phyloP scores from a whole-genome alignment of 1,140 invertebrate species.

The Zaprionus kolodkinae region DNA sequence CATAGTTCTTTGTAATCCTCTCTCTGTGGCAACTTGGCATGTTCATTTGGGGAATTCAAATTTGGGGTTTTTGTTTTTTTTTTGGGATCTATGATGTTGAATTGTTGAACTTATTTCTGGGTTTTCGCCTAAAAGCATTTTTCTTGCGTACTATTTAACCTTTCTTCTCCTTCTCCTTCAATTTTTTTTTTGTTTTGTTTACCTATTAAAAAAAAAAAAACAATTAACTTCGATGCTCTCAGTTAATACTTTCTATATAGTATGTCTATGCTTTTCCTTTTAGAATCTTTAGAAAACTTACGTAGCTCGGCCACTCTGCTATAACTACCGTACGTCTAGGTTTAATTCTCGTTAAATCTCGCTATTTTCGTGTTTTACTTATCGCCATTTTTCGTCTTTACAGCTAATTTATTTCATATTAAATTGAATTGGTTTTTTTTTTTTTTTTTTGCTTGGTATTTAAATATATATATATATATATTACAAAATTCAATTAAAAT shows the following conservation, averaged over 20 bases:
- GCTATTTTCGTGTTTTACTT: slow-evolving; percentile 27
- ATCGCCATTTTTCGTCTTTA: slow-evolving; percentile 14
- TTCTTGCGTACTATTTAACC: slow-evolving; percentile 32
- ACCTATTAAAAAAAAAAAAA: slow-evolving; percentile 44
- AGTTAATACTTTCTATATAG: slow-evolving; percentile 69
- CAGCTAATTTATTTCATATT: slow-evolving; percentile 48
- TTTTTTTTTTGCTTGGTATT: slow-evolving; percentile 23
- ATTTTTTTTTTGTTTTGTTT: slow-evolving; percentile 17
- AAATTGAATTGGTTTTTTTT: slow-evolving; percentile 50
- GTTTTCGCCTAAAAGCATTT: slow-evolving; percentile 55
- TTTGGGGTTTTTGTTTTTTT: not conserved
- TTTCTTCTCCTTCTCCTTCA: slow-evolving; percentile 5
- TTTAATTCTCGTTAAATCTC: slow-evolving; percentile 29
- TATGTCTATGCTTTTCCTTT: slow-evolving; percentile 73
- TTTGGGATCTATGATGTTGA: slow-evolving; percentile 1
- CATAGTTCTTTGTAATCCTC: slow-evolving; percentile 14
- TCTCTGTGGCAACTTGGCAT: slow-evolving; percentile 46
- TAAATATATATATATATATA: slow-evolving; percentile 65
- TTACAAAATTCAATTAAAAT: slow-evolving; percentile 79
- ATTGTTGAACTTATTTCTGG: slow-evolving; percentile 28
- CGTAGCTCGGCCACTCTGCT: slow-evolving; percentile 77
- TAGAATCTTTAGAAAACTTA: slow-evolving; percentile 79
- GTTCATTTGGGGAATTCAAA: slow-evolving; percentile 41
- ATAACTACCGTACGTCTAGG: slow-evolving; percentile 52
- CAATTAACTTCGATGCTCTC: slow-evolving; percentile 71